Conservation (phyloP, 2,797 vertebrate species). For the Austrolebias charrua region DNA sequence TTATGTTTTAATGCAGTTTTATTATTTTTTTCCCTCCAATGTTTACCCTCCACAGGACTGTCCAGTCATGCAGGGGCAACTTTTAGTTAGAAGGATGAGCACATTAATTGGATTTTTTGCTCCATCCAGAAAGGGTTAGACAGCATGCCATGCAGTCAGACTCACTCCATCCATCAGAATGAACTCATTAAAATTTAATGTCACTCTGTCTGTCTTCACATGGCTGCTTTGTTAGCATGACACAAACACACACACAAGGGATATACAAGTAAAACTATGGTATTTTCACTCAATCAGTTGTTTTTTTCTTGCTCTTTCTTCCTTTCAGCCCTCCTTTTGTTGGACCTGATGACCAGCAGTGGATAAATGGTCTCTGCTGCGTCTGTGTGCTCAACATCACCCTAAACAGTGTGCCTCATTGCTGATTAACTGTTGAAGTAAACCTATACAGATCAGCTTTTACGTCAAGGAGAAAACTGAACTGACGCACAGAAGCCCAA, state of each 20-base stretch:
- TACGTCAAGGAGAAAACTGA: constrained; percentile 24
- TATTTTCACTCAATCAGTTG: too few relatives aligned
- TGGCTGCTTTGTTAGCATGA: constrained; percentile 51
- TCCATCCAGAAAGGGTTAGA: constrained; percentile 66
- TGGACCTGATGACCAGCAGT: constrained; percentile 54
- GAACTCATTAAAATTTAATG: constrained; percentile 73
- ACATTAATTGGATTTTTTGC: constrained; percentile 65
- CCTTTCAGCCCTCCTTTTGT: constrained; percentile 20
- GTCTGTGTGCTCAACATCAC: constrained; percentile 36
- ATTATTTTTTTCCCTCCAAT: constrained; percentile 6
- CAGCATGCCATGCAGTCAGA: constrained; percentile 43
- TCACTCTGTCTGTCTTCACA: constrained; percentile 64
- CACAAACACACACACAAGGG: constrained; percentile 11
- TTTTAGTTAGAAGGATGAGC: constrained; percentile 68
- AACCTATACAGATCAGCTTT: constrained; percentile 26
- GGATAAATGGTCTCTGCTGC: constrained; percentile 43
- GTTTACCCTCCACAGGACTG: constrained; percentile 44
- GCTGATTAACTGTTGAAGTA: constrained; percentile 22
- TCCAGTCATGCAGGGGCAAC: constrained; percentile 50
- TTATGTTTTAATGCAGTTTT: constrained; percentile 26
- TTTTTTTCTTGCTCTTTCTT: constrained; percentile 4
- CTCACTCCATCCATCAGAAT: constrained; percentile 60
- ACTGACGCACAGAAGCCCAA: constrained; percentile 14
- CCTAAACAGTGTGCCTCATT: constrained; percentile 10
- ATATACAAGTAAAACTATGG: background rate